Base-by-base conservation (phyloP, 37 sponge, comb jelly and placozoan genomes). In the Dysidea cf. avara region DNA sequence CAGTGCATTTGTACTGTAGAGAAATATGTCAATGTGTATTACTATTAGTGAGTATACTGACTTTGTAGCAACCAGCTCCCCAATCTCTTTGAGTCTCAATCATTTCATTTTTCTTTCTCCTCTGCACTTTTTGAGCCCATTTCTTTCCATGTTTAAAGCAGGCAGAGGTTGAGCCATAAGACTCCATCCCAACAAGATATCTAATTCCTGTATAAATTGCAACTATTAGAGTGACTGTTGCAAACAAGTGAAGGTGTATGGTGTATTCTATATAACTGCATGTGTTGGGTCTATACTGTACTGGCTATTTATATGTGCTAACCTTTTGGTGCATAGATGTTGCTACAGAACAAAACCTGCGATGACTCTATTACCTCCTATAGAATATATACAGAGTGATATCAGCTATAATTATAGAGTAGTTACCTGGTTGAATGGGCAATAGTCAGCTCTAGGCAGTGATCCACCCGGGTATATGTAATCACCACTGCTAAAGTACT, bases 1-100 rank as follows among this genome's bases (percentile, higher is more conserved):
- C 37, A 64, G 36, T 53, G 39, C 76, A 76, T 36, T 49, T 53
- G 39, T 51, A 34, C 72, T 81, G 64, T 74, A 35, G 53, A 74
- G 61, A 50, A 33, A 37, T 72, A 43, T 56, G 38, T 30, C n/a
- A 20, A 35, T 71, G 33, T 53, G 57, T 56, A 58, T 46, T 2
- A 46, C 32, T 68, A 26, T 68, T 6, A 46, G 12, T 6, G 30
- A n/a, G 1, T 7, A 31, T 22, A 25, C 52, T 33, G 22, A 81
- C 81, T 29, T 81, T 47, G 54, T 81, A 81, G 32, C 81, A 81
- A 24, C 81, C 72, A 36, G 81, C 81, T 26, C 81, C 81, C 52
- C 52, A 81, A 5, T 22, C n/a, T 55, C 66, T 17, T 66, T 40
- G 21, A 1, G 37, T 65, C 28, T 28, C 56, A 20, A 53, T 25